Evolutionary conservation across 2,113 vertebrate species (phyloP), one percentile per base, ranked within the genome.

Genomic region (Prunella fulvescens): DNA sequence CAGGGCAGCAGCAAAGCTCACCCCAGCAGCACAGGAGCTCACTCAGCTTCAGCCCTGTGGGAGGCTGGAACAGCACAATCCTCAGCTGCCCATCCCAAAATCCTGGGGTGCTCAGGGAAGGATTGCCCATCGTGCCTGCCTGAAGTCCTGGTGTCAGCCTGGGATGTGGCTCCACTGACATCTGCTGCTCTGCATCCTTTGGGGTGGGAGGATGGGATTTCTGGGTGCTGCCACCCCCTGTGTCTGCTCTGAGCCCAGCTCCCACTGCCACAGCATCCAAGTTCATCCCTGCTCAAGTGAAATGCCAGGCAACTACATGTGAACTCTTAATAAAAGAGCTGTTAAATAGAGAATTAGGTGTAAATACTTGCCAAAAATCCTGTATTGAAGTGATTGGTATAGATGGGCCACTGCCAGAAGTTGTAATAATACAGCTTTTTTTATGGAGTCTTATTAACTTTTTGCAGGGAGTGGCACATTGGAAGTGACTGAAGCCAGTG

Each of bases 331-430:
- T 86, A 74, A 81, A 95, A 84, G 35, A 79, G 28, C 14, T 28
- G 79, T 57, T 89, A 81, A 81, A 57, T 57, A 56, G 25, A 76
- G 92, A 93, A 89, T 53, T 50, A 81, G 81, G 65, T 17, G 37
- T 71, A 94, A 92, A 94, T 74, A 71, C 44, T 57, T 89, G 91
- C 77, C 84, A 84, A 87, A 94, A 93, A 47, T 67, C 58, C 40
- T 81, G 37, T 56, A 14, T 67, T 39, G 86, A 69, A 33, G 26
- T 85, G 69, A 85, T 29, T 81, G 78, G 57, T 86, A 33, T 69
- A 51, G 50, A 56, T 79, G 73, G 37, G 44, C 24, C 33, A 33
- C 72, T 64, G 65, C 89, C 91, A 95, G 56, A 74, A 74, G 25
- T 40, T 89, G 53, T 78, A 81, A 53, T 78, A 94, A 58, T 66